Evolutionary conservation across 2,888 invertebrate species (phyloP).

Genomic region (Atrina japonica): DNA sequence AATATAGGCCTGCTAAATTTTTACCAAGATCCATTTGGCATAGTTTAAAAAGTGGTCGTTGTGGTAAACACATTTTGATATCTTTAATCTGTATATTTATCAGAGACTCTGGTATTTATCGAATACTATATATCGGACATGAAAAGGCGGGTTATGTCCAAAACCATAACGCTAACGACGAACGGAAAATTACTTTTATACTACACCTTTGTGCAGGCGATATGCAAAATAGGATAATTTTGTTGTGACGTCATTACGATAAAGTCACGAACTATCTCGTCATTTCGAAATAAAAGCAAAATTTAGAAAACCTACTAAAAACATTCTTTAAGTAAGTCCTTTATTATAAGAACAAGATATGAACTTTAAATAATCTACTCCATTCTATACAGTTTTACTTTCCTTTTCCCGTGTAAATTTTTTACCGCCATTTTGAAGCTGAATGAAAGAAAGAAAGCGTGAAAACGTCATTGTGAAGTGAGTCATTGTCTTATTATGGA

Average conservation of each 20-base stretch:
- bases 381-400: conserved; percentile 18
- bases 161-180: no score
- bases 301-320: no score
- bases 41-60: no score
- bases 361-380: not conserved
- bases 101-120: not conserved
- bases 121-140: not conserved
- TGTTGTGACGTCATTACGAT: conserved; percentile 2
- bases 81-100: no score
- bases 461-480: conserved; percentile 40
- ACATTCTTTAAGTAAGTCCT: no score
- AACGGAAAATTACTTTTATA: no score
- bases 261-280: not conserved
- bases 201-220: not conserved
- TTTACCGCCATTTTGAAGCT: conserved; percentile 54
- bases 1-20: no score
- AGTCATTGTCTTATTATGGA: conserved; percentile 43
- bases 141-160: not conserved
- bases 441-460: conserved; percentile 46
- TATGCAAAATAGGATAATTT: not conserved
- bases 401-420: conserved; percentile 22
- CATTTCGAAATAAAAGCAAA: no score
- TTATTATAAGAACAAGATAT: not conserved
- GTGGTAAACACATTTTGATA: no score
- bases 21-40: no score